These are phyloP conservation scores for Oncopodura yosiiana DNA, from an alignment of 1,140 invertebrate genomes.

Conservation along the genomic window DNA sequence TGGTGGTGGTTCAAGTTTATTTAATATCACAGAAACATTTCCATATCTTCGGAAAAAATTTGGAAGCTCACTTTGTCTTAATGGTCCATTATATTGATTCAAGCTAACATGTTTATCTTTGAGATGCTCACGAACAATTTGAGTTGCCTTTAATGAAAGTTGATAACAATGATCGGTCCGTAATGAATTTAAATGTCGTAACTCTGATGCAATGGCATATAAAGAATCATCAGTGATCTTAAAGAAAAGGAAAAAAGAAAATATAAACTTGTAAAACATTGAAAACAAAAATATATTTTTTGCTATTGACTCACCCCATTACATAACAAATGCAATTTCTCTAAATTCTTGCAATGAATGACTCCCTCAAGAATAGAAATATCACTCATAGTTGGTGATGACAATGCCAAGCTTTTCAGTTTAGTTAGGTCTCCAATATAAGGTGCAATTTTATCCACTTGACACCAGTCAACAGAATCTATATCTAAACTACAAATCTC, in stretches of 20 bases:
- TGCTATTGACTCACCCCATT: neutral
- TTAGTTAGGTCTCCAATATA: conserved; percentile 8
- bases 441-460: conserved; percentile 4
- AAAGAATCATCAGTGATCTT: neutral
- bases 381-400: conserved; percentile 18
- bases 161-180: conserved; percentile 11
- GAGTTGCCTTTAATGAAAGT: neutral
- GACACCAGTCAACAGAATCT: neutral
- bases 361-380: conserved; percentile 9
- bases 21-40: conserved; percentile 7
- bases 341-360: neutral
- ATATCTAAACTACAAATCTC: neutral
- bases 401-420: conserved; percentile 14
- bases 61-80: conserved; percentile 22
- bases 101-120: neutral
- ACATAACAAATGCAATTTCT: neutral
- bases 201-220: too few relatives aligned
- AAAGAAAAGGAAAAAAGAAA: neutral
- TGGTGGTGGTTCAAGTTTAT: conserved; percentile 14
- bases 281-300: neutral
- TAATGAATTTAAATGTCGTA: too few relatives aligned
- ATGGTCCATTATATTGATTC: conserved; percentile 7
- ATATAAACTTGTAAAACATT: neutral
- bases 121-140: neutral
- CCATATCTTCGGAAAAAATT: conserved; percentile 21